Conservation (phyloP, 1,140 invertebrate species). For the Bombus turneri region DNA sequence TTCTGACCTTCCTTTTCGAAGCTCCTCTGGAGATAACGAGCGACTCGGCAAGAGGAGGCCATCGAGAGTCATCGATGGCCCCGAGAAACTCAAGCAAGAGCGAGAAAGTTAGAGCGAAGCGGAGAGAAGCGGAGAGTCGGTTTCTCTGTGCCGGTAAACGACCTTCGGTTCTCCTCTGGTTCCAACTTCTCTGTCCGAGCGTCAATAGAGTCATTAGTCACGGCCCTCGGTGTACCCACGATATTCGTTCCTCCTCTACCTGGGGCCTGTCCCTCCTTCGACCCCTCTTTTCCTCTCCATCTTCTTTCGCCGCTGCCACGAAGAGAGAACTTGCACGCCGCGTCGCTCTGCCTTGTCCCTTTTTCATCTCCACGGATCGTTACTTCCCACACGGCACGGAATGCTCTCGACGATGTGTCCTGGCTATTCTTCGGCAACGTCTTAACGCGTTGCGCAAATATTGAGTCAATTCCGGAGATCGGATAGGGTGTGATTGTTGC, state of each 20-base stretch:
- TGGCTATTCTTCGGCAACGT: conserved; percentile 40
- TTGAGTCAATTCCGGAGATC: neutral
- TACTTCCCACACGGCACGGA: conserved; percentile 49
- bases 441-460: conserved; percentile 32
- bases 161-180: conserved; percentile 64
- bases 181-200: conserved; percentile 52
- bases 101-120: neutral
- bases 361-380: conserved; percentile 58
- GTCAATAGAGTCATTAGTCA: conserved; percentile 78
- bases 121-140: too few relatives aligned
- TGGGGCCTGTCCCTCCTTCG: conserved; percentile 46
- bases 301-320: neutral
- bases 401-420: conserved; percentile 29
- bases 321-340: neutral
- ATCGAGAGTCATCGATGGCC: neutral
- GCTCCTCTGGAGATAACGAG: conserved; percentile 48
- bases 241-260: conserved; percentile 70
- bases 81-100: neutral
- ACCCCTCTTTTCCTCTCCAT: neutral
- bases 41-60: conserved; percentile 9
- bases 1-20: conserved; percentile 50
- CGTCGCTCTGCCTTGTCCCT: conserved; percentile 27
- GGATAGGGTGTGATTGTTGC: neutral
- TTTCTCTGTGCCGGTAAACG: conserved; percentile 66
- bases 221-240: conserved; percentile 65